Conservation (phyloP, 2,113 vertebrate species). For the Clupea harengus region DNA sequence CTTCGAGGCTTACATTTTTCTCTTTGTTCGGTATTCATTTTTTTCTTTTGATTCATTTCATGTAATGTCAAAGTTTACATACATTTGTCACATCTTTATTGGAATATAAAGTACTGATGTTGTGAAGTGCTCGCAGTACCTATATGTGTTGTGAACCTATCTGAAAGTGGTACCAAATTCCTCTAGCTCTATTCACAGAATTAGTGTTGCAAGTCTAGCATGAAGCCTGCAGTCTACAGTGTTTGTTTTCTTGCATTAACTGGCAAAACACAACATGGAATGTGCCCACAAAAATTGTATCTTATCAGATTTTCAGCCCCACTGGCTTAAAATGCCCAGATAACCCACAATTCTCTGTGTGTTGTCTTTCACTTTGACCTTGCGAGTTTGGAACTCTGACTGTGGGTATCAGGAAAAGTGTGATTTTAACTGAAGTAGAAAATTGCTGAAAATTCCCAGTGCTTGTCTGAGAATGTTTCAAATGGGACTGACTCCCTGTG, state of each 20-base stretch:
- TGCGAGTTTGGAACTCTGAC: not conserved
- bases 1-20: no score
- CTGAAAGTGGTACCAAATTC: not conserved
- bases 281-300: not conserved
- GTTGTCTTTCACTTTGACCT: slow-evolving; percentile 20
- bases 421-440: slow-evolving; percentile 45
- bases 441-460: slow-evolving; percentile 44
- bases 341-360: slow-evolving; percentile 31
- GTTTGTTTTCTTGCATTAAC: not conserved
- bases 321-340: not conserved
- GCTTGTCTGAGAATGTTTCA: slow-evolving; percentile 53
- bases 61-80: not conserved
- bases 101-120: not conserved
- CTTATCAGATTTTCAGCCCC: not conserved
- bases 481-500: slow-evolving; percentile 38
- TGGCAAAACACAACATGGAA: not conserved
- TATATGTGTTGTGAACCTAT: not conserved
- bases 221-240: not conserved
- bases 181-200: not conserved
- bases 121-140: not conserved
- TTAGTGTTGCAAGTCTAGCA: not conserved
- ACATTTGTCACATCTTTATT: not conserved
- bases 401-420: slow-evolving; percentile 37
- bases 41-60: no score
- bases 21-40: no score